Evolutionary conservation across 2,888 invertebrate species (phyloP).

Genomic region (Cantharis rustica): DNA sequence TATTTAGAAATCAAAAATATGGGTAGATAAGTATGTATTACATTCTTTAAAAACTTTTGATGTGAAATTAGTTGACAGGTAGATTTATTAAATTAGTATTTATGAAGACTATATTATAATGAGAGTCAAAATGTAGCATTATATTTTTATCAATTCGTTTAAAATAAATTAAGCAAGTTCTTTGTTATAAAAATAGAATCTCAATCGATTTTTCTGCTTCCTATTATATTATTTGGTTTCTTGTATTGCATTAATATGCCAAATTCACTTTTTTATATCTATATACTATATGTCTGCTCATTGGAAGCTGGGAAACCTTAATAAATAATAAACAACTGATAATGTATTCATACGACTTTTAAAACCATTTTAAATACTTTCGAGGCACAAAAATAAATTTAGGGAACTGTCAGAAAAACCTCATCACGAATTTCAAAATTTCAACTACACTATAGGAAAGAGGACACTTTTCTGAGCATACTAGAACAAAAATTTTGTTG

Average conservation of each 20-base stretch:
- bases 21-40: no score
- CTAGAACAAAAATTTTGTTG: no score
- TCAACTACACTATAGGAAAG: no score
- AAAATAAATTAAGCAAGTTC: neutral
- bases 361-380: neutral
- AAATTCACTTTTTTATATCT: neutral
- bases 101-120: neutral
- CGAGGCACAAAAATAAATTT: no score
- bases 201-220: neutral
- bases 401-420: no score
- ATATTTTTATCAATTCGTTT: neutral
- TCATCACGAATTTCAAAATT: no score
- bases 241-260: neutral
- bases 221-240: neutral
- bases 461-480: no score
- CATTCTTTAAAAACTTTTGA: no score
- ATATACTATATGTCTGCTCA: no score
- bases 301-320: neutral
- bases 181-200: neutral
- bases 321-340: neutral
- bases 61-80: no score
- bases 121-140: neutral
- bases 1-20: no score
- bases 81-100: neutral
- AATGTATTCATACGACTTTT: neutral